Percentiles rank a stretch among this genome's conserved stretches.
These are phyloP conservation scores for Sapajus apella DNA, from an alignment of 2,113 vertebrate species.

Conservation along the genomic window DNA sequence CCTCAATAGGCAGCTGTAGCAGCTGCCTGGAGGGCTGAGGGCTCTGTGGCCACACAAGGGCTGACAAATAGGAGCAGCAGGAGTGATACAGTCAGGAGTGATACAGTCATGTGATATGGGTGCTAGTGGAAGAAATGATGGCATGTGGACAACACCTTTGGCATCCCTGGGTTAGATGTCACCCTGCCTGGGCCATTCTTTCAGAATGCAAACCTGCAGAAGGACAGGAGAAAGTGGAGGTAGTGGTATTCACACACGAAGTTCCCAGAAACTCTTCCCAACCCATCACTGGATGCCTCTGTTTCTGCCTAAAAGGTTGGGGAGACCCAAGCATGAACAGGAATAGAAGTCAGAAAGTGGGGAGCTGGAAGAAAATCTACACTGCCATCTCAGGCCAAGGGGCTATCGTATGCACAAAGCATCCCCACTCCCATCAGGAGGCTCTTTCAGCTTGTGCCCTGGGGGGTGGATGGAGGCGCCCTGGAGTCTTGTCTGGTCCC, in stretches of 20 bases:
- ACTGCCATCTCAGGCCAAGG: not conserved
- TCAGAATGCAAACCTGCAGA: not conserved
- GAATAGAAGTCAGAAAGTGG: not conserved
- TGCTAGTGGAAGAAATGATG: not conserved
- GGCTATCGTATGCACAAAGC: not conserved
- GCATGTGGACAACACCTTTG: fast-evolving
- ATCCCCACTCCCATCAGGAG: too few relatives aligned
- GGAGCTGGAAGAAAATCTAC: not conserved
- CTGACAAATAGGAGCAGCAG: not conserved
- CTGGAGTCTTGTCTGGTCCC: not conserved
- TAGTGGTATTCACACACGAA: not conserved
- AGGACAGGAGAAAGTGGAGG: not conserved
- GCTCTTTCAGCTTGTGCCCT: not conserved
- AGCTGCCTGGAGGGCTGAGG: not conserved
- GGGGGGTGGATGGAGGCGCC: not conserved
- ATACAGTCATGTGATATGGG: fast-evolving
- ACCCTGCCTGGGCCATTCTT: not conserved
- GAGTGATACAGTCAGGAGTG: not conserved
- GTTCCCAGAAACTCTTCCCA: not conserved
- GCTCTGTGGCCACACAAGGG: not conserved
- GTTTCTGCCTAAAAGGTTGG: not conserved
- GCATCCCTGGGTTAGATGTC: not conserved
- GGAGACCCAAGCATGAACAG: not conserved
- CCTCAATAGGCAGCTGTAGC: not conserved
- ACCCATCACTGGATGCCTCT: not conserved